A percentile compares a stretch with the other conserved stretches of the same genome.
These are phyloP conservation scores for Laticauda laticaudata DNA, from an alignment of 2,113 vertebrate species.

Conservation along the genomic window DNA sequence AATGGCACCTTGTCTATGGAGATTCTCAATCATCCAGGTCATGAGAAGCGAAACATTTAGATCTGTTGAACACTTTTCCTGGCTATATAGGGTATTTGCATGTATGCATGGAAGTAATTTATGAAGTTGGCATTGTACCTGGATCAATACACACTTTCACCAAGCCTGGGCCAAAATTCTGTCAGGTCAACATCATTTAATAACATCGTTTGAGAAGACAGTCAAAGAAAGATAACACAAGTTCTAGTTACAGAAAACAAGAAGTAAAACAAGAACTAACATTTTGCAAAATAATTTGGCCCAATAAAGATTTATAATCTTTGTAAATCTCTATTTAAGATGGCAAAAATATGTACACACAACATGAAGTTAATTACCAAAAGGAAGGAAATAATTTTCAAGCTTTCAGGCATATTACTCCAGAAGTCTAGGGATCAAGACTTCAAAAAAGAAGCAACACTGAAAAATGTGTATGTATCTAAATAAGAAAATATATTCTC, in stretches of 20 bases:
- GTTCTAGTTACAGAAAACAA: background rate
- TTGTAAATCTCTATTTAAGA: no score
- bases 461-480: background rate
- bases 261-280: background rate
- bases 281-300: background rate
- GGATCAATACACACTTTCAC: background rate
- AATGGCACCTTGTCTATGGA: background rate
- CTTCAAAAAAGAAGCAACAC: background rate
- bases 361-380: background rate
- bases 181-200: background rate
- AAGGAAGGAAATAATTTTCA: background rate
- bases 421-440: background rate
- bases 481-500: background rate
- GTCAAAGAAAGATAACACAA: background rate
- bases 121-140: background rate
- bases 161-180: background rate
- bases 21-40: background rate
- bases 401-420: background rate
- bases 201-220: background rate
- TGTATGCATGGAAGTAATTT: background rate
- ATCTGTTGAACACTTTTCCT: background rate
- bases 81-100: background rate
- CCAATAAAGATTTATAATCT: background rate
- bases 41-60: background rate
- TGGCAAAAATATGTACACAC: no score